Evolutionary conservation across 2,797 vertebrate species (phyloP), one percentile per base, ranked within the genome.

Genomic region (Adelosebastes latens): DNA sequence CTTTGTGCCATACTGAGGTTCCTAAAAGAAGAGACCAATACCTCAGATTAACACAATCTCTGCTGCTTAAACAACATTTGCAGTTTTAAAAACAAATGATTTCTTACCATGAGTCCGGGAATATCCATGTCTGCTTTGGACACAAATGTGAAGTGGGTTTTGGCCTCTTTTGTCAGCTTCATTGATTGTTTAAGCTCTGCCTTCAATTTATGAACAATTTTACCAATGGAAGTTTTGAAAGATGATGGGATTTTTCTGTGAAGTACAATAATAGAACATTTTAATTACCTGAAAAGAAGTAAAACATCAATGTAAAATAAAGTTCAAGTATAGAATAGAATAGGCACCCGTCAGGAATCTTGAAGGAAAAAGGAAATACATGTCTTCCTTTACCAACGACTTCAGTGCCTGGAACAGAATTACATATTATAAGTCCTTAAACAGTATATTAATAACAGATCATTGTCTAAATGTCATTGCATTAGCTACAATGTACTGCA

Each of bases 191-290:
- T 92, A 2, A 96, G 89, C 79, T 94, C 91, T 56, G 91, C 94
- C 46, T 79, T 70, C 63, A 96, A 1, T 25, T 90, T 91, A 52
- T 95, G 93, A 69, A 92, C 67, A 25, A 96, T 76, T 84, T 86
- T 75, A 1, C 94, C 94, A 7, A 36, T 25, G 8, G 0, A 5
- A 16, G 75, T 2, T 77, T 90, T 85, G 67, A 95, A 95, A 13
- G 94, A 78, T 4, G 95, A 94, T 29, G 95, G 94, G 36, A 95
- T 79, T 25, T 88, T 82, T 72, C 95, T 95, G 80, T 66, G 5
- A 87, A 59, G n/a, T 16, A 69, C 5, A 59, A 63, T 3, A 60
- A 58, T 2, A 70, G 0, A 31, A 46, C 22, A 46, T 11, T 4
- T 2, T 0, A 25, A 18, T 9, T 4, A 24, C 16, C 6, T 49